Evolutionary conservation across 2,888 invertebrate genomes (phyloP), one percentile per base, ranked within the genome.

Genomic region (Dynastes maya): DNA sequence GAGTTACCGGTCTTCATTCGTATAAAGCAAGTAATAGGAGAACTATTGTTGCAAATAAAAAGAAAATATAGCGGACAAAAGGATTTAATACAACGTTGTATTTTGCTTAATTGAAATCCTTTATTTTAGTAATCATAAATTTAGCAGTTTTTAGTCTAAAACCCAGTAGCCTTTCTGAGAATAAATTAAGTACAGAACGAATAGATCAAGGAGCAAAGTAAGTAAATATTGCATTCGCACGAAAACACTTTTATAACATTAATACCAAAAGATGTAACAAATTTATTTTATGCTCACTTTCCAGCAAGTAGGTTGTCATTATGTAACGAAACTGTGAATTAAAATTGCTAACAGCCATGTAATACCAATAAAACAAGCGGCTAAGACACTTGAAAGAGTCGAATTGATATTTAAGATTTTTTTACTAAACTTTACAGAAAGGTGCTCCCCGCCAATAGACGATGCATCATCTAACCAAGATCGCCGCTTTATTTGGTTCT

Each of bases 361-460:
- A 55, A 55, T 55, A 55, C 4, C 16, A n/a, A 55, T 16, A 55
- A 45, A 6, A 9, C 45, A 1, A 8, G 9, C 8, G 8, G 55
- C 2, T 55, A 32, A 32, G 22, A 55, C 5, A 3, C 22, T 22
- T 22, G 22, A 22, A 22, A 22, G 22, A 22, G 22, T 22, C 55
- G 55, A n/a, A 22, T 16, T 40, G 65, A 40, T 65, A 65, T 65
- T 64, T 32, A 64, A 37, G 37, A 11, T 63, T 32, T 45, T 45
- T 68, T 51, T 29, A 22, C 9, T 49, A 45, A 51, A 32, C 49
- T 51, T 5, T 2, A 32, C 27, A 27, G 27, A 51, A 68, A 68
- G 49, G 68, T 40, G 51, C 29, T n/a, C 65, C 51, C 68, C 51
- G 29, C 29, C 49, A 63, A 63, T 27, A 29, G 32, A 11, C 32